These are phyloP conservation scores for Vollenhovia emeryi DNA, from an alignment of 1,140 invertebrate species.

Conservation along the genomic window DNA sequence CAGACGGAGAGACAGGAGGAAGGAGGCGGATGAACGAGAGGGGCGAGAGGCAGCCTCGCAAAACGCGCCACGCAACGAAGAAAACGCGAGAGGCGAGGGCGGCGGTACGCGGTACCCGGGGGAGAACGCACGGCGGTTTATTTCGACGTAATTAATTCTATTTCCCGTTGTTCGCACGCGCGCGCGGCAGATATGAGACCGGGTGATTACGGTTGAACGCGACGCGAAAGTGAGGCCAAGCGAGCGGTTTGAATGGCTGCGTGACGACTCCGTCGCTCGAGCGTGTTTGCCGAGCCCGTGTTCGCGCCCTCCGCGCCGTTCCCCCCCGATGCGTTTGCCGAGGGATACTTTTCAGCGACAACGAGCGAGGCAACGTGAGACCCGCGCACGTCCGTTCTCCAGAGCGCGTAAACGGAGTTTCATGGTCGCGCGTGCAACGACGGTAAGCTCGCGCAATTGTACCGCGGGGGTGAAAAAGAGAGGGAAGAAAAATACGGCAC, in stretches of 20 bases:
- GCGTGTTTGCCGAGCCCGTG: background rate
- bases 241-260: constrained; percentile 12
- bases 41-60: background rate
- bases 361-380: background rate
- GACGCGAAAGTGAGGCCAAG: constrained; percentile 32
- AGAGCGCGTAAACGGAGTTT: background rate
- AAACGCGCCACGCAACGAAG: constrained; percentile 1
- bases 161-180: constrained; percentile 43
- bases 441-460: background rate
- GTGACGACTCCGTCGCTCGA: background rate
- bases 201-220: constrained; percentile 47
- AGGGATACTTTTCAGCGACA: constrained; percentile 5
- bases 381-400: background rate
- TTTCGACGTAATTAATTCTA: constrained; percentile 66
- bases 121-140: constrained; percentile 16
- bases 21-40: constrained; percentile 46
- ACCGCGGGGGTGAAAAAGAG: background rate
- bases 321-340: background rate
- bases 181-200: constrained; percentile 35
- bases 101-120: background rate
- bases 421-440: constrained; percentile 10
- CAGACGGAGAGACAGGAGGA: background rate
- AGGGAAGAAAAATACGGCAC: background rate
- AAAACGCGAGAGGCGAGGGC: background rate
- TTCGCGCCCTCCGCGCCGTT: background rate